Percentiles rank a stretch among this genome's conserved stretches.
phyloP scores from a whole-genome alignment of 2,888 invertebrate species.

The Drosophila vallismaia region DNA sequence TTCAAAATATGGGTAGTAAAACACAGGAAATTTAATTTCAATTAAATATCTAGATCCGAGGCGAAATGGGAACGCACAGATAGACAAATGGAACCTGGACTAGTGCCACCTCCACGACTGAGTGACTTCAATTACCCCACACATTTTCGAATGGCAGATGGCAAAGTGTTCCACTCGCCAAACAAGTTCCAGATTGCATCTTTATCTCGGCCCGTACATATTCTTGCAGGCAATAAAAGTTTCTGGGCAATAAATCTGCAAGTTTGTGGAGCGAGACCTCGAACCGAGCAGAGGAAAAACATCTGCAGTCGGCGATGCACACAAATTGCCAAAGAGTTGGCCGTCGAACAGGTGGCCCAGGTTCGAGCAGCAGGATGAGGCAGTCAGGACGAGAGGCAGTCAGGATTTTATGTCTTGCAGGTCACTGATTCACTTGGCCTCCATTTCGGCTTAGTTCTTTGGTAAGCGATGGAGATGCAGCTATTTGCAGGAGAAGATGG shows the following conservation, averaged over 20 bases:
- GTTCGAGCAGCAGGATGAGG: conserved; percentile 4
- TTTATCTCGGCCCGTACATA: conserved; percentile 70
- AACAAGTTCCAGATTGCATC: conserved; percentile 76
- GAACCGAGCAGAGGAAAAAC: conserved; percentile 46
- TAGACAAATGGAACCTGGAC: conserved; percentile 38
- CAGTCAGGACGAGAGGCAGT: conserved; percentile 48
- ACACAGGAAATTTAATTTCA: neutral
- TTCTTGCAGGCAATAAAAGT: conserved; percentile 76
- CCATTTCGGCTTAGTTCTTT: conserved; percentile 40
- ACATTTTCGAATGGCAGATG: conserved; percentile 52
- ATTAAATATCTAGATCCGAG: neutral
- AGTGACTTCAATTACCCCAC: conserved; percentile 55
- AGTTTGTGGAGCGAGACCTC: conserved; percentile 74
- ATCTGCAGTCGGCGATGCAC: conserved; percentile 69
- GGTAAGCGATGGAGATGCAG: neutral
- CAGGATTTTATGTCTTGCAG: conserved; percentile 66
- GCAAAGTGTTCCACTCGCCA: conserved; percentile 57
- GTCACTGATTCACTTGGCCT: conserved; percentile 75
- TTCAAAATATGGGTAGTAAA: neutral
- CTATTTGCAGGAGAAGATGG: neutral
- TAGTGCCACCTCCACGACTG: conserved; percentile 33
- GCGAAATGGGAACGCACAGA: neutral
- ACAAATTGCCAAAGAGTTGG: conserved; percentile 67
- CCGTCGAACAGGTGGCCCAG: conserved; percentile 67
- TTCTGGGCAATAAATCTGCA: conserved; percentile 78